Percentiles rank a stretch among this genome's conserved stretches.
These are phyloP conservation scores for Onchidella celtica DNA, from an alignment of 2,888 invertebrate species.

Conservation along the genomic window DNA sequence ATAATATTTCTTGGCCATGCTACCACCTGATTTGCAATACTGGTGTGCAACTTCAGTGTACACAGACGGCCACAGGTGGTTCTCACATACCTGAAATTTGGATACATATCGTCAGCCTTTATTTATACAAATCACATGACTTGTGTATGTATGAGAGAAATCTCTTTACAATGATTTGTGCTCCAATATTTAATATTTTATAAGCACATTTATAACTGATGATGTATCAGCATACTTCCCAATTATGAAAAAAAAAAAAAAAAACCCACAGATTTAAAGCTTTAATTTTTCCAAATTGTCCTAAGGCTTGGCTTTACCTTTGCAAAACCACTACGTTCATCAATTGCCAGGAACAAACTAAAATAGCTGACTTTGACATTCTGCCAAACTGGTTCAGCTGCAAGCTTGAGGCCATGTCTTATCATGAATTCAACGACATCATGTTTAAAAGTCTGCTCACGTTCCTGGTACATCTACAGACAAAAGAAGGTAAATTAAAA, in stretches of 20 bases:
- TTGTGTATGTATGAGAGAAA: too few relatives aligned
- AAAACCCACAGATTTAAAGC: too few relatives aligned
- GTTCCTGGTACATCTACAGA: constrained; percentile 69
- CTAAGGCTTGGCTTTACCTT: too few relatives aligned
- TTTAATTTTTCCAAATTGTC: too few relatives aligned
- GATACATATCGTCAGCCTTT: too few relatives aligned
- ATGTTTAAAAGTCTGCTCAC: constrained; percentile 72
- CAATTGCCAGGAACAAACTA: constrained; percentile 69
- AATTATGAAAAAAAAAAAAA: too few relatives aligned
- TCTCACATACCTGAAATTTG: constrained; percentile 60
- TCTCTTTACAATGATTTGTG: too few relatives aligned
- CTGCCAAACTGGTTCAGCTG: constrained; percentile 60
- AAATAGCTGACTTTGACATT: constrained; percentile 65
- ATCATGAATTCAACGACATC: constrained; percentile 68
- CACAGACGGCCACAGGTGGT: constrained; percentile 61
- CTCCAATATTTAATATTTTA: too few relatives aligned
- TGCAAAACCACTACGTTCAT: constrained; percentile 66
- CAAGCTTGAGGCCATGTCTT: constrained; percentile 56
- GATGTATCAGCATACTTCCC: too few relatives aligned
- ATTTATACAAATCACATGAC: too few relatives aligned
- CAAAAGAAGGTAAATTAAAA: background rate
- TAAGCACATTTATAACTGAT: too few relatives aligned
- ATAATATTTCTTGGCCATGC: constrained; percentile 60
- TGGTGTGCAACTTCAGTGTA: constrained; percentile 64
- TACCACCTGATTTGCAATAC: constrained; percentile 45